These are phyloP conservation scores for Gorsachius magnificus DNA, from an alignment of 2,797 vertebrate genomes.

Conservation along the genomic window DNA sequence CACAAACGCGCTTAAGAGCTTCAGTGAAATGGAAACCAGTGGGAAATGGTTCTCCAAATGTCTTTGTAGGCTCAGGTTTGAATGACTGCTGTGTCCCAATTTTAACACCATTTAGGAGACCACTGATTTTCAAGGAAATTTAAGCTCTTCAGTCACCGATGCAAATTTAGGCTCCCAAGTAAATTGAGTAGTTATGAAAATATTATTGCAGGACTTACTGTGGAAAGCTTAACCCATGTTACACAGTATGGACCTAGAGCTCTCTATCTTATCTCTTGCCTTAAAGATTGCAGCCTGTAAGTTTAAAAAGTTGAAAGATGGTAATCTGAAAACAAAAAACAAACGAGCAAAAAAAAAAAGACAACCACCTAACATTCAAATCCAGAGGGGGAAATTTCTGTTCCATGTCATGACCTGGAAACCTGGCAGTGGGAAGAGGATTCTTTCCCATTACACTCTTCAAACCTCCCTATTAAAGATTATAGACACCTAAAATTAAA, in stretches of 20 bases:
- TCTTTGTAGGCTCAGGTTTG: conserved; percentile 26
- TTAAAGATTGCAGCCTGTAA: not conserved
- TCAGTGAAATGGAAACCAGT: not conserved
- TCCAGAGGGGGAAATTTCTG: not conserved
- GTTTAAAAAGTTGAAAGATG: not conserved
- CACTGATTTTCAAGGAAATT: conserved; percentile 22
- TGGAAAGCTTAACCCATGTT: not conserved
- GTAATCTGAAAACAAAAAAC: not conserved
- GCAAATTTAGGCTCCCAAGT: conserved; percentile 5
- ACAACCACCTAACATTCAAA: not conserved
- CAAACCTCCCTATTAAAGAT: not conserved
- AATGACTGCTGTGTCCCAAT: not conserved
- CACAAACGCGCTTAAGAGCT: not conserved
- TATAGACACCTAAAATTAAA: not conserved
- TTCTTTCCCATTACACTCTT: not conserved
- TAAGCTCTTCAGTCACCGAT: not conserved
- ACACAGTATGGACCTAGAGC: not conserved
- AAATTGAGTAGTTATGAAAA: conserved; percentile 6
- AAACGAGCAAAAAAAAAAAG: not conserved
- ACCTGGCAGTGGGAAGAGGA: not conserved
- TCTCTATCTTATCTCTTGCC: not conserved
- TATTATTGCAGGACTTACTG: not conserved
- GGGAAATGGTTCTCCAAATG: not conserved
- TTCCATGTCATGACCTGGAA: not conserved
- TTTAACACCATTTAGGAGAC: not conserved